Evolutionary conservation across 2,888 invertebrate genomes (phyloP), one percentile per base, ranked within the genome.

Genomic region (Hyppa rectilinea): DNA sequence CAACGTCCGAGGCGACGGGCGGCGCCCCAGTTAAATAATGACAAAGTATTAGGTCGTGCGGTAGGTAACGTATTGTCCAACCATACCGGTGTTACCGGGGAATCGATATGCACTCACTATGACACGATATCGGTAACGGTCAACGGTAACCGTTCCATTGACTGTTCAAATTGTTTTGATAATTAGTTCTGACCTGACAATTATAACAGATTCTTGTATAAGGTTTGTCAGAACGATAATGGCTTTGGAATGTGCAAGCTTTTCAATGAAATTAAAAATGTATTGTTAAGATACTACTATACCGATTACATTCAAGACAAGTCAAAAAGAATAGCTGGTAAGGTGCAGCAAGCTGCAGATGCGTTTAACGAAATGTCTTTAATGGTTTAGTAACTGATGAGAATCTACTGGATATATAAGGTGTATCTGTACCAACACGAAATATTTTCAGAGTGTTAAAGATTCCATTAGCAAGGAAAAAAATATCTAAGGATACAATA

Each of bases 111-210:
- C 80, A 80, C 69, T 79, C 72, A 62, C 63, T 61, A 55, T 62
- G 63, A 72, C 78, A 81, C 75, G 74, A 76, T 81, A 83, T 80
- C 55, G 75, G 75, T 86, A 86, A 84, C 87, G 80, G 84, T 85
- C 67, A 69, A 71, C 69, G 75, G 82, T 73, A 73, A 71, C 77
- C 53, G 73, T 76, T 68, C 36, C 56, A 75, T 63, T 64, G 69
- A 70, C 63, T 74, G 79, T 81, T 62, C 83, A 66, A 76, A 67
- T 81, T 79, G 65, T 75, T 80, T 52, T 72, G 23, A 64, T 78
- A 71, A 81, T 76, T 83, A 69, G 31, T 40, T 60, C 36, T 60
- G 49, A 62, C 52, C 56, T 53, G 66, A 40, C 50, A 56, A 47
- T 68, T 62, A 56, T 67, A 80, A 61, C 60, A 61, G 26, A 56